These are phyloP conservation scores for Euzophera pinguis DNA, from an alignment of 2,888 invertebrate species.

Conservation along the genomic window DNA sequence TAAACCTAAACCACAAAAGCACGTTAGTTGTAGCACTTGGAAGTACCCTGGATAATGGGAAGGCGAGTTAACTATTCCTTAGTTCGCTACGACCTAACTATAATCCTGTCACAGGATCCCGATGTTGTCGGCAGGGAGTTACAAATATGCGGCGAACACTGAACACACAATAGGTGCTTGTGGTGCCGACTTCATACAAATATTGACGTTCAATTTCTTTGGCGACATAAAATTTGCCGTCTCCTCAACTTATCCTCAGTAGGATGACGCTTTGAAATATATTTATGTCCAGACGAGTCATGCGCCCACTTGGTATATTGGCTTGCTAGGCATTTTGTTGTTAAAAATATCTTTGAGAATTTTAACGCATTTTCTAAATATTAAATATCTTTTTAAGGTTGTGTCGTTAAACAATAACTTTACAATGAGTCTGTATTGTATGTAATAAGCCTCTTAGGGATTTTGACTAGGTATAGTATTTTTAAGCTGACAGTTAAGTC, in stretches of 20 bases:
- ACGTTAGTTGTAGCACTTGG: neutral
- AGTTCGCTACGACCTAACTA: neutral
- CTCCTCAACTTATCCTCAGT: constrained; percentile 5
- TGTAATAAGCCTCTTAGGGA: too few relatives aligned
- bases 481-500: too few relatives aligned
- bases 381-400: too few relatives aligned
- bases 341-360: neutral
- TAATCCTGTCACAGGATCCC: neutral
- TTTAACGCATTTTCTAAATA: neutral
- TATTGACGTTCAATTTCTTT: constrained; percentile 27
- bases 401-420: too few relatives aligned
- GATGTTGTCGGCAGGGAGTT: neutral
- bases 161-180: constrained; percentile 49
- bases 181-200: constrained; percentile 46
- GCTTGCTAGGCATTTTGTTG: neutral
- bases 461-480: too few relatives aligned
- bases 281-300: neutral
- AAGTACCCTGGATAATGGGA: neutral
- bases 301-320: neutral
- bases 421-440: too few relatives aligned
- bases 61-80: neutral
- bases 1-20: too few relatives aligned
- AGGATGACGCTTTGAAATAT: neutral
- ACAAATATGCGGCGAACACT: neutral
- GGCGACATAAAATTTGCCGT: constrained; percentile 9